Base-by-base conservation (phyloP, 2,797 vertebrate species). In the Vespertilio murinus region DNA sequence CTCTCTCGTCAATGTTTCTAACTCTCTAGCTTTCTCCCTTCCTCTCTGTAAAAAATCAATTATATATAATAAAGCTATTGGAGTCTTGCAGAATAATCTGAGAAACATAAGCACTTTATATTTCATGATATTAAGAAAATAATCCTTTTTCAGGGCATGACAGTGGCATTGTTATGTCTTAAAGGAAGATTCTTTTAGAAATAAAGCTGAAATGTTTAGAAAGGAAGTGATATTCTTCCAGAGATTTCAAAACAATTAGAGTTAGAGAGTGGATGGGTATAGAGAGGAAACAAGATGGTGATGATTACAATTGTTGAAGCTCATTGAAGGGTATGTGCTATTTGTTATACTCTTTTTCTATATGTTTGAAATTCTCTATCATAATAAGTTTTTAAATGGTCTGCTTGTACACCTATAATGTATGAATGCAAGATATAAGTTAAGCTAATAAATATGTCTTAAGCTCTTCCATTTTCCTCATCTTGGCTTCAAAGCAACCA, bases 51-150 rank as follows among this genome's bases (percentile, higher is more conserved):
- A 54, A 54, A 54, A 54, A 54, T 54, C 52, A 52, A 52, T 42
- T 42, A 49, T 49, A 49, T 49, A 49, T 49, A 49, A 8, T 20
- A 73, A 80, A 47, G 45, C 35, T 54, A 38, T 59, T 82, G 77
- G n/a, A 38, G n/a, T 59, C 12, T 13, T 81, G 33, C 12, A 81
- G 33, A 17, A 77, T 77, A 84, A 92, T 23, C 13, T 87, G 7
- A 11, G 28, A 90, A 92, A 93, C 2, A 52, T 30, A 80, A 65
- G 45, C 14, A 75, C 16, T 42, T 1, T 45, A 7, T 25, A 61
- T 75, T 86, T 81, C n/a, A 85, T 35, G 18, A 65, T 74, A 59
- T 23, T 90, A 75, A 93, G 42, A 86, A 91, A 74, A 85, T 54
- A 38, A 7, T 47, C 49, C 22, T 71, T 82, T 52, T 38, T 83